Evolutionary conservation across 2,888 invertebrate genomes (phyloP).

Genomic region (Diplazon laetatorius): DNA sequence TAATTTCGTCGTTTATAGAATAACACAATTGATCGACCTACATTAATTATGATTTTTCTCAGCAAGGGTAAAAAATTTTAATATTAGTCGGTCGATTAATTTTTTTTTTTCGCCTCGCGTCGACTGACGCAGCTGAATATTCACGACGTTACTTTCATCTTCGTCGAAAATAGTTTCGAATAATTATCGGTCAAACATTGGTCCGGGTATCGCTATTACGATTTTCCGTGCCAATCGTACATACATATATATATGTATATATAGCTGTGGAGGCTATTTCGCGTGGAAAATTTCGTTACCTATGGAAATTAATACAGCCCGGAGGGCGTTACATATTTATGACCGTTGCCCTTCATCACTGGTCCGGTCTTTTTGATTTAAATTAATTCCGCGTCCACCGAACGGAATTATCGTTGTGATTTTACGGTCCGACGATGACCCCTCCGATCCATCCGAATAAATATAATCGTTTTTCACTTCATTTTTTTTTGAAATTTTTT

Average conservation of each 20-base stretch:
- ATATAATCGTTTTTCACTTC: too few relatives aligned
- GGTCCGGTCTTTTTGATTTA: slow-evolving; percentile 46
- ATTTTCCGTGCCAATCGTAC: slow-evolving; percentile 18
- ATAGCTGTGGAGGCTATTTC: slow-evolving; percentile 26
- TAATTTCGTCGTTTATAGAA: not conserved
- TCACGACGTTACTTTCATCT: not conserved
- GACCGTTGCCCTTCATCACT: slow-evolving; percentile 47
- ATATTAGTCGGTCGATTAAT: not conserved
- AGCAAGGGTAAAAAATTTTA: too few relatives aligned
- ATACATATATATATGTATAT: too few relatives aligned
- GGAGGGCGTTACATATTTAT: slow-evolving; percentile 74
- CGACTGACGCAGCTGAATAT: not conserved
- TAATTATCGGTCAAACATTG: slow-evolving; percentile 12
- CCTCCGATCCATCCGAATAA: not conserved
- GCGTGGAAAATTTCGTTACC: slow-evolving; percentile 68
- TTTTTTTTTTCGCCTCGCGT: not conserved
- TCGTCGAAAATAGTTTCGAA: slow-evolving; percentile 26
- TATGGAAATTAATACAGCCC: slow-evolving; percentile 76
- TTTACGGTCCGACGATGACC: slow-evolving; percentile 66
- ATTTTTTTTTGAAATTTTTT: too few relatives aligned
- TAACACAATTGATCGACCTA: not conserved
- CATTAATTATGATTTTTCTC: too few relatives aligned
- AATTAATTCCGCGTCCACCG: slow-evolving; percentile 74
- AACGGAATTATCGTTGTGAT: slow-evolving; percentile 72
- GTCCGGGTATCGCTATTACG: slow-evolving; percentile 39